Evolutionary conservation across 1,140 invertebrate species (phyloP).

Genomic region (Vanessa atalanta): DNA sequence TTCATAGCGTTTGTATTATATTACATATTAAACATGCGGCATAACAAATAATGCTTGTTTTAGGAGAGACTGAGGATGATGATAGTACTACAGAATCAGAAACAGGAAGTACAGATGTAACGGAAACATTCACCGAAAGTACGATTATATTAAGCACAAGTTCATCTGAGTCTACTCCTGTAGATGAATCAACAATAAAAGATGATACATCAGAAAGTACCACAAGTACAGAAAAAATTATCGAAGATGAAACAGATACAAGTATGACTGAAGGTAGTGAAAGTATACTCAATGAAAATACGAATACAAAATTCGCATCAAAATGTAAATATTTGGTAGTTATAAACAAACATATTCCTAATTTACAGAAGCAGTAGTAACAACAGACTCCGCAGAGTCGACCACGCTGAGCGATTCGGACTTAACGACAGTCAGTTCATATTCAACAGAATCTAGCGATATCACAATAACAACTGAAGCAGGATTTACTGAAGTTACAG

Average conservation of each 20-base stretch:
- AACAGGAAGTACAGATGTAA: not conserved
- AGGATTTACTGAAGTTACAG: slow-evolving; percentile 13
- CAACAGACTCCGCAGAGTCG: too few relatives aligned
- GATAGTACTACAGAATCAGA: too few relatives aligned
- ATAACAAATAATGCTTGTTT: not conserved
- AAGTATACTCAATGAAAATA: not conserved
- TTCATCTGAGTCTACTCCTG: not conserved
- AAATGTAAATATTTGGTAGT: too few relatives aligned
- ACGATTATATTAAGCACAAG: not conserved
- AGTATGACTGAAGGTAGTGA: not conserved
- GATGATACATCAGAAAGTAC: not conserved
- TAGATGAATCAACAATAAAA: not conserved
- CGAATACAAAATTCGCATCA: too few relatives aligned
- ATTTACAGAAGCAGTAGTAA: not conserved
- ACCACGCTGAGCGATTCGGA: too few relatives aligned
- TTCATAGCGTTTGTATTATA: too few relatives aligned
- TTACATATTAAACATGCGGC: too few relatives aligned
- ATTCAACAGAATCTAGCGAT: not conserved
- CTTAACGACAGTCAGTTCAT: too few relatives aligned
- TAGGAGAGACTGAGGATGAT: not conserved
- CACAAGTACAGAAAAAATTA: not conserved
- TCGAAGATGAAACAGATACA: not conserved
- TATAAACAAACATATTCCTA: not conserved
- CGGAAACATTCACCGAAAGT: not conserved
- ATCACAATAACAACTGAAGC: slow-evolving; percentile 8